Base-by-base conservation (phyloP, 2,888 invertebrate genomes). In the Drosophila monieri region DNA sequence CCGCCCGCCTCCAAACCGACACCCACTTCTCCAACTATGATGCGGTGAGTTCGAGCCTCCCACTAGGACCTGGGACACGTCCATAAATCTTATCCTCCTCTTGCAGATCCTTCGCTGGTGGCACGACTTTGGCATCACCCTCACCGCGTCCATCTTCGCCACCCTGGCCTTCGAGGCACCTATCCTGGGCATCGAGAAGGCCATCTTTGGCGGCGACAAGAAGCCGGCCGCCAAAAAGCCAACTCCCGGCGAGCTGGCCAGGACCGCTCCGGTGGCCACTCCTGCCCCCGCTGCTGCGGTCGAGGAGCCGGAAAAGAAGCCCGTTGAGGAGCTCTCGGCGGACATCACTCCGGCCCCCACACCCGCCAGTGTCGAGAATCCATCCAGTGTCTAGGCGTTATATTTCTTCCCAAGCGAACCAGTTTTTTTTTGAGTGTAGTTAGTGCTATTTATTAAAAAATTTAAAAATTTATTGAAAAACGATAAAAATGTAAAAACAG, bases 111-210 rank as follows among this genome's bases (percentile, higher is more conserved):
- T 92, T 66, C 81, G 88, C 47, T 92, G 91, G 87, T 92, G 92
- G 90, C 91, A 92, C 9, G 92, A 93, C 83, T 91, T 92, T 53
- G 88, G 91, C 27, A 80, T 91, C 8, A 88, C 91, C 9, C 69
- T 92, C 43, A 78, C 89, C 2, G 57, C 91, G 4, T 91, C 92
- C 8, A 85, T 91, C 23, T 88, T 92, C 54, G 92, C 91, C 72
- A 91, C 91, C 2, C 74, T 93, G 60, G 90, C 92, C 14, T 93
- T 93, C 69, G 93, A 93, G 78, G 89, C 92, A 0, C 93, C 93
- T 4, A 89, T 92, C 66, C 76, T 92, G 48, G 90, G 91, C 35
- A 88, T 93, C 48, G 93, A 92, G 72, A 92, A 91, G 74, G 87
- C 91, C 9, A 89, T 91, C 30, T 90, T 91, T 35, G 84, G 85